Evolutionary conservation across 2,888 invertebrate genomes (phyloP).

Genomic region (Augiades crinisus): DNA sequence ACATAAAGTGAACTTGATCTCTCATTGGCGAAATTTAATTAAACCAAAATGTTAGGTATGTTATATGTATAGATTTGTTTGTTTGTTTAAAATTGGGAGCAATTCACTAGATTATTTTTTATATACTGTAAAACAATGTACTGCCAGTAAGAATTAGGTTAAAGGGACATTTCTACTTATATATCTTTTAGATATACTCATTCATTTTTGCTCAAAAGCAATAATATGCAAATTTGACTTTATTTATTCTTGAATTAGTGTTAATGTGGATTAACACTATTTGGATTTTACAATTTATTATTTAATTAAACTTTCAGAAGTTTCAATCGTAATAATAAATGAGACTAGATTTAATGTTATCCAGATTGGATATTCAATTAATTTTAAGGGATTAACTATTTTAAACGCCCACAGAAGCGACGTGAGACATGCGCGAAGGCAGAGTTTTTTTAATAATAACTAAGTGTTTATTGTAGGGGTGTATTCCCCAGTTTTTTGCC

Average conservation of each 20-base stretch:
- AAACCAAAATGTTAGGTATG: slow-evolving; percentile 21
- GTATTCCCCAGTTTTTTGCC: too few species aligned
- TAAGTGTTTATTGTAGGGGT: too few species aligned
- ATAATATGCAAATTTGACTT: slow-evolving; percentile 30
- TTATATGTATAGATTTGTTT: slow-evolving; percentile 15
- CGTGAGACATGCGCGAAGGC: too few species aligned
- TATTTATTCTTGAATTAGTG: slow-evolving; percentile 1
- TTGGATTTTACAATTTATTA: slow-evolving; percentile 6
- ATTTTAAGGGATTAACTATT: neutral
- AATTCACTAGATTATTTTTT: neutral
- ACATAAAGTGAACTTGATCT: slow-evolving; percentile 25
- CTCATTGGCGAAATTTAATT: slow-evolving; percentile 25
- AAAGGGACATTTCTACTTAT: slow-evolving; percentile 30
- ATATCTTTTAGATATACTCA: neutral
- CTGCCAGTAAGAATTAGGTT: slow-evolving; percentile 10
- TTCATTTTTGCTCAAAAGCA: slow-evolving; percentile 41
- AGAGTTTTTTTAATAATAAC: too few species aligned
- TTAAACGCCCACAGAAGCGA: too few species aligned
- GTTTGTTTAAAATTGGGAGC: neutral
- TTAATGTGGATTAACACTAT: too few species aligned
- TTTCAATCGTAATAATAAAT: neutral
- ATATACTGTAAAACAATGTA: slow-evolving; percentile 25
- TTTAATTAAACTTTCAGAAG: slow-evolving; percentile 8
- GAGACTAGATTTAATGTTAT: slow-evolving; percentile 4
- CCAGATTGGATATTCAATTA: neutral